Base-by-base conservation (phyloP, 30 jellyfish, hydroid and myxozoan species). In the Cassiopea xamachana region DNA sequence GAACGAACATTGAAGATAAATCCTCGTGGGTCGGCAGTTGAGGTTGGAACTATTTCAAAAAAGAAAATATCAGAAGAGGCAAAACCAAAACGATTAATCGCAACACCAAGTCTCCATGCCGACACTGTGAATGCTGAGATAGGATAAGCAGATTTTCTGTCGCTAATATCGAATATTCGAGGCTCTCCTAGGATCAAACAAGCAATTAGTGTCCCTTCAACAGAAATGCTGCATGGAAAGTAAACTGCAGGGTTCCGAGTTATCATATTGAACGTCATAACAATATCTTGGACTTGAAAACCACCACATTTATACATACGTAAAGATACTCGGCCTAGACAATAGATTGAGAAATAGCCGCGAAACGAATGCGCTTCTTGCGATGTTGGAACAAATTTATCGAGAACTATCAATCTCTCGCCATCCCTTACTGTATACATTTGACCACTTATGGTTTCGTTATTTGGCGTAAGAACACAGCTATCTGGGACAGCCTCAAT, bases 161-260 rank as follows among this genome's bases (percentile, higher is more conserved):
- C 99, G 47, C 98, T 91, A 69, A 97, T 91, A 79, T 97, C 99
- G 87, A 97, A 97, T 12, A 97, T 93, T 27, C 98, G 93, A 13
- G 99, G 99, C 79, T 97, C 99, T 48, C 99, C 99, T 48, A 94
- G 49, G 15, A 96, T 96, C 12, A 96, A 94, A 69, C 99, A 96
- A 2, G 98, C 97, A 7, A 96, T 82, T 0, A 96, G 89, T 75
- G 97, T 91, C 43, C 98, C 99, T 67, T 93, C 98, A 8, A 27
- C 50, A 43, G 98, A 92, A 15, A 92, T 80, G 50, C 98, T 96
- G 91, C 99, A 96, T 1, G 99, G 99, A 69, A 90, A 92, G 55
- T 96, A 96, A 46, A 93, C 73, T 1, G 98, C 89, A 60, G 97
- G 97, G 90, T 92, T 87, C 17, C 98, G 88, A 1, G 97, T 88